phyloP scores from a whole-genome alignment of 1,140 invertebrate genomes.

The Brachionus paranguensis region DNA sequence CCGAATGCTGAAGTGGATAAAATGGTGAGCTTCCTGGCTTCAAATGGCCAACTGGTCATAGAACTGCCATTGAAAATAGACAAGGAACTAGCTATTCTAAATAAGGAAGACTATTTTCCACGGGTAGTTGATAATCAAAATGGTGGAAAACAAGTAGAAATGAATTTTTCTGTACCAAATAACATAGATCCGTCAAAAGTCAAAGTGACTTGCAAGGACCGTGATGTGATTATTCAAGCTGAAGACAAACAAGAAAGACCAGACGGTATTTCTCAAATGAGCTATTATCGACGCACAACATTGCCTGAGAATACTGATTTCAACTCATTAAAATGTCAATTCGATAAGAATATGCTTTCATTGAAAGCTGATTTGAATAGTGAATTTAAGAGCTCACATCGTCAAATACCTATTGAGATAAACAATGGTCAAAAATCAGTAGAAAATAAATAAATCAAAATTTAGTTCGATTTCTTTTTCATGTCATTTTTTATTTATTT shows the following conservation, averaged over 20 bases:
- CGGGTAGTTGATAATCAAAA: neutral
- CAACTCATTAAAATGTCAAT: neutral
- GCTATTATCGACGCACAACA: conserved; percentile 9
- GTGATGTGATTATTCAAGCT: neutral
- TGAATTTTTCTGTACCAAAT: neutral
- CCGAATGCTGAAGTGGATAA: neutral
- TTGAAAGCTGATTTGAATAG: neutral
- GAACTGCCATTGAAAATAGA: conserved; percentile 24
- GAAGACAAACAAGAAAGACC: conserved; percentile 5
- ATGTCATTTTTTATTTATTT: neutral
- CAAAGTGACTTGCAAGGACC: neutral
- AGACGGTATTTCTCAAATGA: neutral
- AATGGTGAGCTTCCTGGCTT: conserved; percentile 22
- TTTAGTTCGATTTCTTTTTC: neutral
- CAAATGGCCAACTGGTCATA: neutral
- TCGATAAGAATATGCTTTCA: neutral
- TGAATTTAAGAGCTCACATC: neutral
- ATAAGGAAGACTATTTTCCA: neutral
- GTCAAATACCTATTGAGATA: neutral
- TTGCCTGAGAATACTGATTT: neutral
- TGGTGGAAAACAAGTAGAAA: neutral
- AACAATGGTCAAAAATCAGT: neutral
- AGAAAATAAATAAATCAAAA: neutral
- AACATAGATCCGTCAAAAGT: conserved; percentile 15
- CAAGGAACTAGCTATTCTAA: neutral